Percentiles rank a stretch among this genome's conserved stretches.
These are phyloP conservation scores for Urosaurus nigricauda DNA, from an alignment of 2,797 vertebrate species.

Conservation along the genomic window DNA sequence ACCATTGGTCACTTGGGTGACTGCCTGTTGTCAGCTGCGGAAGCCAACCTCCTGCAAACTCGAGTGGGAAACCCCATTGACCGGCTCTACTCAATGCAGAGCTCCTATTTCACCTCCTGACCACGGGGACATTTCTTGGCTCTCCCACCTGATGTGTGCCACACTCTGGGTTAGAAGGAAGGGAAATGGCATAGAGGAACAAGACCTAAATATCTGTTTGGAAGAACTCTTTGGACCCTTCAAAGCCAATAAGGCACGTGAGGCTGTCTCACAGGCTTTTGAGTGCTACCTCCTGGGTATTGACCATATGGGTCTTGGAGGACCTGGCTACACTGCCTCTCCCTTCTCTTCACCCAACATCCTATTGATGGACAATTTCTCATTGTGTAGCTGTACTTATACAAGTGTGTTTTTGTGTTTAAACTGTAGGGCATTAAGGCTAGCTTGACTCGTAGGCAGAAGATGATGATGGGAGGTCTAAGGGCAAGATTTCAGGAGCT, in stretches of 20 bases:
- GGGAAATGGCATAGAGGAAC: background rate
- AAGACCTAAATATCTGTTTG: background rate
- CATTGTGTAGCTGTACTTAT: slow-evolving; percentile 37
- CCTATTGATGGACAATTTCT: slow-evolving; percentile 22
- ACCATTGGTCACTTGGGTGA: slow-evolving; percentile 89
- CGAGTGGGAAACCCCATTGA: slow-evolving; percentile 92
- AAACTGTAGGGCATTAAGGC: slow-evolving; percentile 29
- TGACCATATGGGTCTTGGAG: background rate
- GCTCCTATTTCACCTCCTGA: slow-evolving; percentile 96
- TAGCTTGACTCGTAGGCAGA: background rate
- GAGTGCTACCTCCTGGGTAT: background rate
- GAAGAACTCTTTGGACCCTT: slow-evolving; percentile 36
- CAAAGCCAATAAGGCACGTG: slow-evolving; percentile 5
- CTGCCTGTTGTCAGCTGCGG: slow-evolving; percentile 87
- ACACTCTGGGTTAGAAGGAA: background rate
- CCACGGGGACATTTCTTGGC: slow-evolving; percentile 54
- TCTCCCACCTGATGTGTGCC: background rate
- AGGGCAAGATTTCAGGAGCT: background rate
- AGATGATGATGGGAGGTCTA: background rate
- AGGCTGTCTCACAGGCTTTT: slow-evolving; percentile 39
- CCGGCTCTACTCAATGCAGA: slow-evolving; percentile 95
- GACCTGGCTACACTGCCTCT: slow-evolving; percentile 36
- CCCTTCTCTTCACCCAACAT: background rate
- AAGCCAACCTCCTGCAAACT: slow-evolving; percentile 83
- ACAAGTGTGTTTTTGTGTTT: slow-evolving; percentile 40